Percentiles rank a stretch among this genome's conserved stretches.
phyloP scores from a whole-genome alignment of 2,113 vertebrate species.

The Salvelinus namaycush region DNA sequence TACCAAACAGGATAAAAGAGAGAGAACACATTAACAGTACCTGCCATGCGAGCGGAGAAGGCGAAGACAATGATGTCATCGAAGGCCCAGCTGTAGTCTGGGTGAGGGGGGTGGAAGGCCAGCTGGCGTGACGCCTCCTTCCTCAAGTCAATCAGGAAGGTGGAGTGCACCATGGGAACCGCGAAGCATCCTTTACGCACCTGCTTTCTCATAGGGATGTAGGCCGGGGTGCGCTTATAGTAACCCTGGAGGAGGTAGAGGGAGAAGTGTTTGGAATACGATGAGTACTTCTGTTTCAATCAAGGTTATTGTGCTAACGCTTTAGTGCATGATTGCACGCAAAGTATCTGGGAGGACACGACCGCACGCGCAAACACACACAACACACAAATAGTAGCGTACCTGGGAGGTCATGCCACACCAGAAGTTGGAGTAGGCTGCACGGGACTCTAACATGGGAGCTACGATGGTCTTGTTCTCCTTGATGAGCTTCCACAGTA shows the following conservation, averaged over 20 bases:
- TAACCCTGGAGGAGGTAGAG: conserved; percentile 77
- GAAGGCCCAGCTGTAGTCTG: conserved; percentile 88
- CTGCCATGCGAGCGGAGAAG: conserved; percentile 86
- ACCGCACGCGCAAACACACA: not conserved
- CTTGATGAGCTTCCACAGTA: conserved; percentile 80
- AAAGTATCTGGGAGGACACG: not conserved
- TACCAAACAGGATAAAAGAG: not conserved
- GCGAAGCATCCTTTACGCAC: conserved; percentile 85
- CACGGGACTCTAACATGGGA: conserved; percentile 90
- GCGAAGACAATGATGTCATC: conserved; percentile 96
- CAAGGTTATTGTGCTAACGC: not conserved
- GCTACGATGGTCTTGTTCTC: conserved; percentile 91
- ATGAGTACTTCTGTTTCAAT: not conserved
- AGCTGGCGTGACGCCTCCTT: conserved; percentile 80
- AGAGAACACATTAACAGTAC: conserved; percentile 53
- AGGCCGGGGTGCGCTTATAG: conserved; percentile 88
- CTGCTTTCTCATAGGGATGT: conserved; percentile 86
- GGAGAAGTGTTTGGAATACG: conserved; percentile 5
- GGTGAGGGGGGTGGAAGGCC: conserved; percentile 86
- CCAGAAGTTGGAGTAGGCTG: conserved; percentile 95
- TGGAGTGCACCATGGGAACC: conserved; percentile 95
- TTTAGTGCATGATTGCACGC: not conserved
- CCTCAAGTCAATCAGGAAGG: conserved; percentile 87
- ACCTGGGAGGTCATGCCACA: conserved; percentile 88
- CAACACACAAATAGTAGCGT: not conserved